These are phyloP conservation scores for Glossosoma conforme DNA, from an alignment of 1,140 invertebrate genomes.

Conservation along the genomic window DNA sequence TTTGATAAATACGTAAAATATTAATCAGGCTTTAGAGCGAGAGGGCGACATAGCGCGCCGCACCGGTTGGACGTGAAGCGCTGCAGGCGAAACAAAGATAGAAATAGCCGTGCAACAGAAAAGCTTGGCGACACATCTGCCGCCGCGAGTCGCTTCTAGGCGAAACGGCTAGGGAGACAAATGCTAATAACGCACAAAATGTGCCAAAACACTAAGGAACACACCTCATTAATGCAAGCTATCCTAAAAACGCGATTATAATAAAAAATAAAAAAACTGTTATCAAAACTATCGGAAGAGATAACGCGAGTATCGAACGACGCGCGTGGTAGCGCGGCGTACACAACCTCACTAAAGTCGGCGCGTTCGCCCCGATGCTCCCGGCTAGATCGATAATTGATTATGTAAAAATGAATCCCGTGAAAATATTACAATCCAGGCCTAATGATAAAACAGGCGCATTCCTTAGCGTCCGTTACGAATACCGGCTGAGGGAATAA, in stretches of 20 bases:
- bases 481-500: too few species aligned
- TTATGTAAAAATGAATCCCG: background rate
- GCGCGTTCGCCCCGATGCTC: too few species aligned
- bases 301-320: conserved; percentile 17
- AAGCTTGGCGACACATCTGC: conserved; percentile 16
- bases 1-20: too few species aligned
- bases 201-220: too few species aligned
- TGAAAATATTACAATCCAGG: background rate
- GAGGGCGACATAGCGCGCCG: conserved; percentile 4
- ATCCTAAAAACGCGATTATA: too few species aligned
- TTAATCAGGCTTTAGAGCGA: conserved; percentile 13
- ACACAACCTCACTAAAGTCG: conserved; percentile 15
- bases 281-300: conserved; percentile 14
- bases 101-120: conserved; percentile 9
- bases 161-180: too few species aligned
- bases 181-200: too few species aligned
- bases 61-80: background rate
- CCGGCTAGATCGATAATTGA: background rate
- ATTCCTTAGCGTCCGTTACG: background rate
- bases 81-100: conserved; percentile 11
- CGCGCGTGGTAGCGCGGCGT: conserved; percentile 17
- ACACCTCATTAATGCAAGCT: too few species aligned
- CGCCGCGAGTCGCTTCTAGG: too few species aligned
- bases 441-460: background rate
- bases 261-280: background rate